Evolutionary conservation across 2,113 vertebrate species (phyloP).

Genomic region (Trinectes maculatus): DNA sequence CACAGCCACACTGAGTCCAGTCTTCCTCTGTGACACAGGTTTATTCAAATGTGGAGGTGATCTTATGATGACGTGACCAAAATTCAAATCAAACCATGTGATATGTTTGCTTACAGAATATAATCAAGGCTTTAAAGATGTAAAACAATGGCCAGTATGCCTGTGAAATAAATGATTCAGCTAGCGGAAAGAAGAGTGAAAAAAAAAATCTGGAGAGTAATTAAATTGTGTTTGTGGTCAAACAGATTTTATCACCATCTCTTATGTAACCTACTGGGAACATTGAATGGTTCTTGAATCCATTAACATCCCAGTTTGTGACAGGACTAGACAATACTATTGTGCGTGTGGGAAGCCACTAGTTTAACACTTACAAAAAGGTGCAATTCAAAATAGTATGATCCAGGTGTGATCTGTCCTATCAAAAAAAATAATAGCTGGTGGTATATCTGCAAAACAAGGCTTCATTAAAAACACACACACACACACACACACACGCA

Average conservation of each 20-base stretch:
- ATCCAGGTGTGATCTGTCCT: not conserved
- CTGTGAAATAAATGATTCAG: not conserved
- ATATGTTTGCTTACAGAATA: not conserved
- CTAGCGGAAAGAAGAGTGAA: not conserved
- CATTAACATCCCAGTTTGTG: not conserved
- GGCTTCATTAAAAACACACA: not conserved
- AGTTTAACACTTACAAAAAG: slow-evolving; percentile 1
- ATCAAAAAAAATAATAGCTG: not conserved
- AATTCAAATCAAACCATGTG: not conserved
- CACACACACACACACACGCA: no score
- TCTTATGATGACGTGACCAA: not conserved
- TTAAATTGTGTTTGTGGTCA: slow-evolving; percentile 31
- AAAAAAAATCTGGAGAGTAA: slow-evolving; percentile 8
- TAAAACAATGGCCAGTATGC: not conserved
- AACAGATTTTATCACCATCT: slow-evolving; percentile 33
- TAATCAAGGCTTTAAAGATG: slow-evolving; percentile 1
- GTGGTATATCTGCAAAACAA: not conserved
- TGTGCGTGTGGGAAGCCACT: not conserved
- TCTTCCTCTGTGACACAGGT: not conserved
- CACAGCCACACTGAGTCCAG: not conserved
- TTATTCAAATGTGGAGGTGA: not conserved
- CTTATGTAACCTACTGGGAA: slow-evolving; percentile 36
- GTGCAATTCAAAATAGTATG: no score
- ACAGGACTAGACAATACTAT: not conserved
- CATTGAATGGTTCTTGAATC: not conserved